Percentiles rank a stretch among this genome's conserved stretches.
Evolutionary conservation across 1,140 invertebrate species (phyloP).

Genomic region (Berghia stephanieae): DNA sequence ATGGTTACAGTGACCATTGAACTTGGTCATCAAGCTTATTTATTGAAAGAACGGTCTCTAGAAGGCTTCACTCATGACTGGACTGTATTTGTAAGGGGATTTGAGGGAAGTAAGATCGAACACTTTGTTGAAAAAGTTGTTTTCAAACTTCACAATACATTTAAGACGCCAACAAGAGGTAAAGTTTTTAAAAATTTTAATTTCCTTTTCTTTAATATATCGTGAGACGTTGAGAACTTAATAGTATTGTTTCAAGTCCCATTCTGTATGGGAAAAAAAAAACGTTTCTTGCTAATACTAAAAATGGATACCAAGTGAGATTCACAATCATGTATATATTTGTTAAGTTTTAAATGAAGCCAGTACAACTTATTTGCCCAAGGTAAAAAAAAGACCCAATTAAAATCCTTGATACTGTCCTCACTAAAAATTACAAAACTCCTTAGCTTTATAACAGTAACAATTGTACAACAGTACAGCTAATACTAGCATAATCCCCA

Average conservation of each 20-base stretch:
- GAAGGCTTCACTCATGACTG: conserved; percentile 97
- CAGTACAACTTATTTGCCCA: too few relatives aligned
- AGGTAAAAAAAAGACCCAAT: too few relatives aligned
- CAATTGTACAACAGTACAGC: too few relatives aligned
- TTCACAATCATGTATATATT: background rate
- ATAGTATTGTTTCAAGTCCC: background rate
- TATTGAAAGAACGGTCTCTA: conserved; percentile 80
- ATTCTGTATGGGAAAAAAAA: background rate
- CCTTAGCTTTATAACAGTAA: too few relatives aligned
- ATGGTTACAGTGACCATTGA: conserved; percentile 79
- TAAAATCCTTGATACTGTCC: too few relatives aligned
- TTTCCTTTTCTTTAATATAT: background rate
- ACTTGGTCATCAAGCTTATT: conserved; percentile 86
- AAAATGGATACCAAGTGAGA: background rate
- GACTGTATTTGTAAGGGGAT: conserved; percentile 93
- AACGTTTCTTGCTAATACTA: background rate
- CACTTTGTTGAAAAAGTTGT: conserved; percentile 95
- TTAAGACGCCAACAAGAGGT: conserved; percentile 84
- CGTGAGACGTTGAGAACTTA: too few relatives aligned
- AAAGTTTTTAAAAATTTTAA: too few relatives aligned
- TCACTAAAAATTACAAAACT: too few relatives aligned
- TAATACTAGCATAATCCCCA: too few relatives aligned
- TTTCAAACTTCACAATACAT: conserved; percentile 90
- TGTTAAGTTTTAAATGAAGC: background rate
- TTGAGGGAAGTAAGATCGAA: conserved; percentile 81